A percentile compares a stretch with the other conserved stretches of the same genome.
These are phyloP conservation scores for Tangara arthus DNA, from an alignment of 2,797 vertebrate species.

Conservation along the genomic window DNA sequence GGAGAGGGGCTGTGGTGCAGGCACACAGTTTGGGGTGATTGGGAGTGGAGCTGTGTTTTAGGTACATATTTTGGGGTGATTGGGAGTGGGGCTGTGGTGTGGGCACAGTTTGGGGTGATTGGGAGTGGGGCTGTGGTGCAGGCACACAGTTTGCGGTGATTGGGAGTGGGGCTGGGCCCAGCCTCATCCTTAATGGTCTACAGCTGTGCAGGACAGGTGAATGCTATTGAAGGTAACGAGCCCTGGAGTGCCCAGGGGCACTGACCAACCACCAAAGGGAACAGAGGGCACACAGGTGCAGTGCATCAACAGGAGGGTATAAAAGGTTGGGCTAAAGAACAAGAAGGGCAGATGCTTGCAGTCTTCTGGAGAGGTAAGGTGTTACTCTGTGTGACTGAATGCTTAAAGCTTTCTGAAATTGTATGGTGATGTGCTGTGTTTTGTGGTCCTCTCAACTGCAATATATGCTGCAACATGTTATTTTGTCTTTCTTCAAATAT, in stretches of 20 bases:
- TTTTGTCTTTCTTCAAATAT: fast-evolving
- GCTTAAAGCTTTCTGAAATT: neutral
- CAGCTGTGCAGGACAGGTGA: neutral
- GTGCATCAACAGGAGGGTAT: neutral
- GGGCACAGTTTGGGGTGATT: no score
- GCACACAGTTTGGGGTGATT: no score
- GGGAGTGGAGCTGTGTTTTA: no score
- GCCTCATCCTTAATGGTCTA: neutral
- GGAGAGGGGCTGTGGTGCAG: no score
- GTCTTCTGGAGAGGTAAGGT: neutral
- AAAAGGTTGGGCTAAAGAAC: fast-evolving
- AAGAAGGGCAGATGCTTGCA: fast-evolving
- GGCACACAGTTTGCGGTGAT: no score
- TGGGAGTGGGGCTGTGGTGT: no score
- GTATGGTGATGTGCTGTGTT: fast-evolving
- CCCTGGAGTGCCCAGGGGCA: neutral
- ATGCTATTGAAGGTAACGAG: neutral
- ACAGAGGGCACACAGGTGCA: neutral
- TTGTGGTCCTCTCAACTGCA: fast-evolving
- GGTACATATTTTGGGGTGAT: neutral
- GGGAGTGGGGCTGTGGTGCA: no score
- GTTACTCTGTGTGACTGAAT: fast-evolving
- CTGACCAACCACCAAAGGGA: neutral
- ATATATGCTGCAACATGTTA: fast-evolving
- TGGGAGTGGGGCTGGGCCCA: no score